Base-by-base conservation (phyloP, 1,140 invertebrate genomes). In the Euborellia annulipes region DNA sequence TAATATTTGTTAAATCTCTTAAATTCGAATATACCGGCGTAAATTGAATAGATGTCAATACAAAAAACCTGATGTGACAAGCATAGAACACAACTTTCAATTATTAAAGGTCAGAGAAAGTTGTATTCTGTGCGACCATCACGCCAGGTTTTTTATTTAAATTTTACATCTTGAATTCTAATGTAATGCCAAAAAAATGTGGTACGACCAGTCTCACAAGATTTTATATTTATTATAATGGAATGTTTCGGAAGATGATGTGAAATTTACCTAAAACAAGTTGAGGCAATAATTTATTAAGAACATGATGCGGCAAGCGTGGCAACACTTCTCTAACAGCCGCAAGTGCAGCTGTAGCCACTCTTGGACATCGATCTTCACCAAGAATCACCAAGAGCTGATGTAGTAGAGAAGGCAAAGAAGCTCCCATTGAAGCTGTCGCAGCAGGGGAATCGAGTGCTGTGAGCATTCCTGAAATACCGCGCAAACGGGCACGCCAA, bases 401-500 rank as follows among this genome's bases (percentile, higher is more conserved):
- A 45, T 70, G 66, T 36, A 83, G 63, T 44, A 83, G 69, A 41
- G 74, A 68, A 45, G 72, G 68, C 51, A 80, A 63, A 58, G 76
- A 65, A 2, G 76, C 70, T 50, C 72, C 66, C 18, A 82, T 61
- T 41, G 62, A 51, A 21, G 63, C 57, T 13, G 36, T 22, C 0
- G 17, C 17, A 19, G 66, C 63, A 3, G 63, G 57, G 40, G 72
- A 67, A 27, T 78, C 63, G 4, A 27, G 4, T 4, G 23, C 23
- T 6, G 23, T 6, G 4, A 27, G 4, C 11, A 27, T 6, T 45
- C 70, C 60, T 14, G 71, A 65, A 9, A 75, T 58, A 11, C 71
- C 75, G 46, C 72, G 65, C 13, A 72, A 62, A 30, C 73, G 63
- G 17, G 67, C 65, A 34, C 69, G 66, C 70, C 72, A 73, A 49